These are phyloP conservation scores for Drosophila histrio DNA, from an alignment of 2,888 invertebrate species.

Conservation along the genomic window DNA sequence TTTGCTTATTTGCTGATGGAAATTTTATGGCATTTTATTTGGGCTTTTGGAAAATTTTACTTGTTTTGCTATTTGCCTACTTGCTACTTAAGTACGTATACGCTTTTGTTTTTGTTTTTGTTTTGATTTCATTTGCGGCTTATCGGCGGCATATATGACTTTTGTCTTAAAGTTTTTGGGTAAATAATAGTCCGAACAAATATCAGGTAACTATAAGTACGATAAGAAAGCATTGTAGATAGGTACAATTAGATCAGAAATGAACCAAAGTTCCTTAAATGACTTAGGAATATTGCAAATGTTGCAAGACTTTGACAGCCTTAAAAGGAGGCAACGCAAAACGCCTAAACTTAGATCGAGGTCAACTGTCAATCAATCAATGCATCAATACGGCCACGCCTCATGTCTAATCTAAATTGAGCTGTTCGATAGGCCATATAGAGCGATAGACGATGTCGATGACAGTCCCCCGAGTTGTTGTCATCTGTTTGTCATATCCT, in stretches of 20 bases:
- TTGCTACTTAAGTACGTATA: slow-evolving; percentile 1
- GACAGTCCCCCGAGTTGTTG: slow-evolving; percentile 57
- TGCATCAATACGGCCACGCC: slow-evolving; percentile 32
- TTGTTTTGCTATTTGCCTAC: background rate
- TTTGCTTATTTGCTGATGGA: slow-evolving; percentile 24
- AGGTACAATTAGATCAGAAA: slow-evolving; percentile 45
- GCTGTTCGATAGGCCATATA: slow-evolving; percentile 44
- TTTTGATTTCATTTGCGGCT: slow-evolving; percentile 27
- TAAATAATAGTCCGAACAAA: slow-evolving; percentile 53
- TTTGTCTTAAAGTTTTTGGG: slow-evolving; percentile 35
- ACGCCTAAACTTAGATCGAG: background rate
- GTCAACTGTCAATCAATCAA: slow-evolving; percentile 59
- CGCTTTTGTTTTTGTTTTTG: slow-evolving; percentile 8
- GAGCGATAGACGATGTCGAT: slow-evolving; percentile 24
- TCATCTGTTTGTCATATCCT: slow-evolving; percentile 60
- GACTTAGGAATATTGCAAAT: background rate
- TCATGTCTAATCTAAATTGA: slow-evolving; percentile 50
- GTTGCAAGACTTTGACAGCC: background rate
- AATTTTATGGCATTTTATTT: slow-evolving; percentile 43
- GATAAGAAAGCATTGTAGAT: slow-evolving; percentile 49
- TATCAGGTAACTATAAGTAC: slow-evolving; percentile 47
- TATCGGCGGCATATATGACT: slow-evolving; percentile 66
- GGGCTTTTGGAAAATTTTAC: slow-evolving; percentile 41
- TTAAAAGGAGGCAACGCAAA: slow-evolving; percentile 3
- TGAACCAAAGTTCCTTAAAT: background rate